Evolutionary conservation across 2,113 vertebrate species (phyloP).

Genomic region (Leiothrix lutea): DNA sequence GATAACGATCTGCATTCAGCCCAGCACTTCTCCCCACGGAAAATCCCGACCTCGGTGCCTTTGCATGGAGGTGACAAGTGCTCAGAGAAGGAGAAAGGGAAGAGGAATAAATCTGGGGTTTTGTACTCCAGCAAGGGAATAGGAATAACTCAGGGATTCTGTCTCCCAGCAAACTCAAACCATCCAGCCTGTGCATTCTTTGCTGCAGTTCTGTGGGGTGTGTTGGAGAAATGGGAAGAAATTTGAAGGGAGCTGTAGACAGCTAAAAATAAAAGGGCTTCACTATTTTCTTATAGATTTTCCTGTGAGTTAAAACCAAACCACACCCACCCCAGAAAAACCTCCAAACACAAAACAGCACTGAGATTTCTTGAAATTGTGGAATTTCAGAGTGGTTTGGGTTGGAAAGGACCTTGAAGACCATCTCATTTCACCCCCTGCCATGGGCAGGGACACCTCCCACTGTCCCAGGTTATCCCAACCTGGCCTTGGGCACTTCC

Average conservation of each 20-base stretch:
- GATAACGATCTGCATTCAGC: background rate
- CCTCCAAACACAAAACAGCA: too few species aligned
- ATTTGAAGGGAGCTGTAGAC: background rate
- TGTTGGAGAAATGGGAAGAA: background rate
- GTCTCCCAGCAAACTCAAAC: too few species aligned
- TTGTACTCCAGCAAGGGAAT: background rate
- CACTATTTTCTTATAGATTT: background rate
- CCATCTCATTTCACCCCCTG: background rate
- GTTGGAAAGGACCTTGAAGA: background rate
- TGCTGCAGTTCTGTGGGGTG: rapidly evolving
- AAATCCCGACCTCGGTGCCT: background rate
- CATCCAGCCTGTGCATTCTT: background rate
- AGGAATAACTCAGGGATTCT: background rate
- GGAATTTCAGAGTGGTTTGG: background rate
- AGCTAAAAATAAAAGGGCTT: background rate
- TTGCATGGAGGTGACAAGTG: background rate
- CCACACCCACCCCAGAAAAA: background rate
- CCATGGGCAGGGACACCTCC: background rate
- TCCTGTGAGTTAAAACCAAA: background rate
- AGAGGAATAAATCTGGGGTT: background rate
- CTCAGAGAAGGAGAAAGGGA: background rate
- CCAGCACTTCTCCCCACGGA: background rate
- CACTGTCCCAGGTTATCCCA: rapidly evolving
- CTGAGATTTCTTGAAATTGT: background rate
- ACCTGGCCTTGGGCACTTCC: rapidly evolving